Conservation (phyloP, 2,888 invertebrate genomes). For the Eupithecia subfuscata region DNA sequence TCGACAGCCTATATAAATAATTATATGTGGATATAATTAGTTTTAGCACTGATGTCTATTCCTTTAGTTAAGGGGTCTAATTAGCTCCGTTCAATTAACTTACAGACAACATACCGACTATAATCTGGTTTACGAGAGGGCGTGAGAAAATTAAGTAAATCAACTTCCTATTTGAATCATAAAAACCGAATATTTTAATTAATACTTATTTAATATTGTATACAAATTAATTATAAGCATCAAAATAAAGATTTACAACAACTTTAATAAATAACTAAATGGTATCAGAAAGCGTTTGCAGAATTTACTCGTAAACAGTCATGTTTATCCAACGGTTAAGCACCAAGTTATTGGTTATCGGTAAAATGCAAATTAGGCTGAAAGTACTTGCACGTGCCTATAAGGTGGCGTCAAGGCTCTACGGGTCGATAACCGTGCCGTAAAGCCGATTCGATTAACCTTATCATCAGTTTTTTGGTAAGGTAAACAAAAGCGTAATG, state of each 20-base stretch:
- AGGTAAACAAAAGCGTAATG: neutral
- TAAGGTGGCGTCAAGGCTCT: slow-evolving; percentile 53
- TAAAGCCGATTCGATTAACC: slow-evolving; percentile 60
- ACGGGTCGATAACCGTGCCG: slow-evolving; percentile 72
- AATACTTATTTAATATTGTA: neutral
- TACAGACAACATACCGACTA: neutral
- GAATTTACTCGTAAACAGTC: slow-evolving; percentile 13
- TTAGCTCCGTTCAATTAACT: neutral
- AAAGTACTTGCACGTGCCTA: slow-evolving; percentile 61
- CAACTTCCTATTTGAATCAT: neutral
- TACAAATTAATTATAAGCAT: neutral
- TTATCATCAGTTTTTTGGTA: slow-evolving; percentile 12
- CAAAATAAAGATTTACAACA: neutral
- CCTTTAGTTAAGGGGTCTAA: neutral
- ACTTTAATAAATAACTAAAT: neutral
- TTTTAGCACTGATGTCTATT: slow-evolving; percentile 12
- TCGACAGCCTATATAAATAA: slow-evolving; percentile 30
- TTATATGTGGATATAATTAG: slow-evolving; percentile 18
- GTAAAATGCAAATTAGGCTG: slow-evolving; percentile 47
- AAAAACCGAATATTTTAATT: neutral
- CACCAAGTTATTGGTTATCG: slow-evolving; percentile 23
- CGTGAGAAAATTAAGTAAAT: slow-evolving; percentile 2
- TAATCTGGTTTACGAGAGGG: neutral
- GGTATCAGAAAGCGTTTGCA: slow-evolving; percentile 14
- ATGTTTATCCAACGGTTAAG: slow-evolving; percentile 25